Conservation (phyloP, 2,888 invertebrate genomes). For the Parapristionchus giblindavisi region DNA sequence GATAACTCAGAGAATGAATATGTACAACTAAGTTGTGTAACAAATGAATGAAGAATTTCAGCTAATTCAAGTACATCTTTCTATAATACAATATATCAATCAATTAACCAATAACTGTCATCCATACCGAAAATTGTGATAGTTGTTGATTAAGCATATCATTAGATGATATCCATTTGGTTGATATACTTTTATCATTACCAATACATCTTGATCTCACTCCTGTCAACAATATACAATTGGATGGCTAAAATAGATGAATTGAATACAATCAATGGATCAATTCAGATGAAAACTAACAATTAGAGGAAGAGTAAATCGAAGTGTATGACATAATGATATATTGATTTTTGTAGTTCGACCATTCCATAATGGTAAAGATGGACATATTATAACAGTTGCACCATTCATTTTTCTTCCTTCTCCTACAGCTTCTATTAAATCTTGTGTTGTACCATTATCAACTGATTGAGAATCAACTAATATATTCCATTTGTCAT, state of each 20-base stretch:
- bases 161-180: no score
- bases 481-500: no score
- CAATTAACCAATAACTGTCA: background rate
- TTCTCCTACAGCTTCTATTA: background rate
- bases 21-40: conserved; percentile 3
- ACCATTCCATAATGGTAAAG: conserved; percentile 13
- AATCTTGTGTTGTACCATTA: background rate
- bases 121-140: conserved; percentile 17
- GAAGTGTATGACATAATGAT: background rate
- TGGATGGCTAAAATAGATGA: background rate
- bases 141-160: conserved; percentile 30
- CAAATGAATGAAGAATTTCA: conserved; percentile 2
- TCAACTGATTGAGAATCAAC: conserved; percentile 16
- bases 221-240: background rate
- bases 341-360: background rate
- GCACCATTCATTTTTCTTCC: conserved; percentile 4
- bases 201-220: background rate
- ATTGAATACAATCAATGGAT: background rate
- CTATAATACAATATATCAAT: conserved; percentile 1
- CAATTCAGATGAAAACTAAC: background rate
- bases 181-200: no score
- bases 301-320: background rate
- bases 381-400: background rate
- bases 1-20: conserved; percentile 8
- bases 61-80: conserved; percentile 17